phyloP scores from a whole-genome alignment of 92 coral and sea anemone genomes.

The Palythoa grandiflora region DNA sequence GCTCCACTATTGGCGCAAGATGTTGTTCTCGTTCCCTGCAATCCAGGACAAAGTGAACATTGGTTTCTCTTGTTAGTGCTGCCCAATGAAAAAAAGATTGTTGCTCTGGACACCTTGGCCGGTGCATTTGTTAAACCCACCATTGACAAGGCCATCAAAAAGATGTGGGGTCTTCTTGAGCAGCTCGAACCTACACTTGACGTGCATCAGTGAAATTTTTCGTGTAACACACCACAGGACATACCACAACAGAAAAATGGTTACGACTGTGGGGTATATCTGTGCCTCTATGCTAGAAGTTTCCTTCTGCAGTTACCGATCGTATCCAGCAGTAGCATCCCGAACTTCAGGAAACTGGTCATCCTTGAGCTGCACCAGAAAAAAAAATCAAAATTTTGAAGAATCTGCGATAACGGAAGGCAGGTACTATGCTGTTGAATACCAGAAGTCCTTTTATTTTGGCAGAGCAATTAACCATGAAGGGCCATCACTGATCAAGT shows the following conservation, averaged over 20 bases:
- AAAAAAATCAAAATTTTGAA: slow-evolving; percentile 20
- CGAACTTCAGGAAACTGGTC: slow-evolving; percentile 50
- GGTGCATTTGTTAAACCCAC: slow-evolving; percentile 52
- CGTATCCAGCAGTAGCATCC: slow-evolving; percentile 36
- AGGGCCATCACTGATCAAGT: slow-evolving; percentile 2
- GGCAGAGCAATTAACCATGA: slow-evolving; percentile 5
- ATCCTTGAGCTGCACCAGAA: slow-evolving; percentile 64
- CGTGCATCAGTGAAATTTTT: slow-evolving; percentile 45
- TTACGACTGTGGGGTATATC: slow-evolving; percentile 70
- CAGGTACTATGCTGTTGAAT: not conserved
- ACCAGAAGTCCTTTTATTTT: slow-evolving; percentile 3
- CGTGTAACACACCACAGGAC: slow-evolving; percentile 38
- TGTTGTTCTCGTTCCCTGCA: slow-evolving; percentile 63
- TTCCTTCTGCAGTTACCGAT: slow-evolving; percentile 32
- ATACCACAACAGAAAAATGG: slow-evolving; percentile 60
- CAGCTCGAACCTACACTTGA: slow-evolving; percentile 50
- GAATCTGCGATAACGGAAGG: slow-evolving; percentile 9
- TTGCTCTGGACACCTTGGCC: slow-evolving; percentile 60
- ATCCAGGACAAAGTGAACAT: slow-evolving; percentile 48
- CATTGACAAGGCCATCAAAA: slow-evolving; percentile 41
- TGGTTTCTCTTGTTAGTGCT: slow-evolving; percentile 71
- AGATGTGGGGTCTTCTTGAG: slow-evolving; percentile 56
- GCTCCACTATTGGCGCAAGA: slow-evolving; percentile 54
- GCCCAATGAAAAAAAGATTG: slow-evolving; percentile 49
- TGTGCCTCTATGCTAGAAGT: slow-evolving; percentile 55